Base-by-base conservation (phyloP, 2,888 invertebrate species). In the Sinopyrophorus schimmeli region DNA sequence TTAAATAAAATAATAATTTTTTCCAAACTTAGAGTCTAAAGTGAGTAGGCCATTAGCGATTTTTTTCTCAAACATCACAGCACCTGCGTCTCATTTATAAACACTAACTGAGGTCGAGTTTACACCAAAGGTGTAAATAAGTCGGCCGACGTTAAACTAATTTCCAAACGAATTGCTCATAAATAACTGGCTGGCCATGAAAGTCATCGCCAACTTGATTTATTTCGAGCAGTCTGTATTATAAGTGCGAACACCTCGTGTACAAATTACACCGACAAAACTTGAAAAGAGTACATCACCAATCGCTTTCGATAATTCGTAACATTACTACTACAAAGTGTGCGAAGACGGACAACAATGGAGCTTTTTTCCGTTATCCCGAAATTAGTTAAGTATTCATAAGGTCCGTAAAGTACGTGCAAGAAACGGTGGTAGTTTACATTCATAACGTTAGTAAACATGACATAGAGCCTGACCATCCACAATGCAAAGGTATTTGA, bases 401-500 rank as follows among this genome's bases (percentile, higher is more conserved):
- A 38, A 39, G 17, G 35, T 44, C 27, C n/a, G n/a, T n/a, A 21
- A 30, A 16, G n/a, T 32, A 34, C 42, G 46, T 47, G 40, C 43
- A 46, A 32, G 39, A 52, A 50, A 42, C 31, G 38, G 11, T 21
- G 26, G 44, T 42, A 35, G 51, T 46, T 54, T 56, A 54, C 56
- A 56, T 56, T 50, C 51, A 48, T 53, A 57, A 57, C 35, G 54
- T 54, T 50, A 34, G 52, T 51, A 51, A 51, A 54, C 51, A 54
- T 47, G 41, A 48, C 32, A 41, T 42, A 49, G 48, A 44, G 54
- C 61, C 60, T 61, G 63, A 62, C 66, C 63, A 58, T 53, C 63
- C 59, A 55, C 61, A 64, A 63, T 60, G 60, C 60, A 50, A 48
- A 51, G 55, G 60, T 55, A 62, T 65, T 65, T 63, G 54, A 65